Conservation (phyloP, 2,113 vertebrate genomes). For the Silurus glanis region DNA sequence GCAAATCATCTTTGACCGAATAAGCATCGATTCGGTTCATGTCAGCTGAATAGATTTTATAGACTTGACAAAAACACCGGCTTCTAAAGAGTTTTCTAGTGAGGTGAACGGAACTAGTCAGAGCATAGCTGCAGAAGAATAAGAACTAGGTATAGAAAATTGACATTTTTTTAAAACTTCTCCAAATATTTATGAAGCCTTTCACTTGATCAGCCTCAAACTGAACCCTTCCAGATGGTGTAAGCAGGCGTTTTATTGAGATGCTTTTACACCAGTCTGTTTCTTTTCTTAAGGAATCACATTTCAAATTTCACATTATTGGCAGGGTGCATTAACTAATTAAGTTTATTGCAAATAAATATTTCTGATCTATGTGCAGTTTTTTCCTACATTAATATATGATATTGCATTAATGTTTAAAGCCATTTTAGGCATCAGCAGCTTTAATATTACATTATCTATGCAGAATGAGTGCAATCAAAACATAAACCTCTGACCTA, state of each 20-base stretch:
- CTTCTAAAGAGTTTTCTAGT: slow-evolving; percentile 26
- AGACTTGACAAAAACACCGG: neutral
- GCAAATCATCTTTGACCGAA: slow-evolving; percentile 26
- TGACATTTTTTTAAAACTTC: neutral
- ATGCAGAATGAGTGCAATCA: neutral
- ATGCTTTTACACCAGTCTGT: slow-evolving; percentile 1
- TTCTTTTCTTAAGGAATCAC: slow-evolving; percentile 19
- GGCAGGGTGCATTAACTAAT: neutral
- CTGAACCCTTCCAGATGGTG: slow-evolving; percentile 43
- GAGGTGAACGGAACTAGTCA: slow-evolving; percentile 30
- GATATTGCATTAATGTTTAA: neutral
- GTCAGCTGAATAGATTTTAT: slow-evolving; percentile 19
- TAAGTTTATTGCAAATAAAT: neutral
- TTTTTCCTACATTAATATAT: neutral
- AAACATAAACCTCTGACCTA: neutral
- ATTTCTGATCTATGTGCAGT: neutral
- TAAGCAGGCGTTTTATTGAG: slow-evolving; percentile 16
- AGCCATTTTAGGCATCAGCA: neutral
- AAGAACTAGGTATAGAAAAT: slow-evolving; percentile 28
- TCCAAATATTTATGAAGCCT: slow-evolving; percentile 43
- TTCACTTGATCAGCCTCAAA: slow-evolving; percentile 12
- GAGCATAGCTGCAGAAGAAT: slow-evolving; percentile 40
- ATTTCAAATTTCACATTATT: slow-evolving; percentile 8
- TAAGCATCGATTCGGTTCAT: slow-evolving; percentile 6
- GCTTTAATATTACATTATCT: neutral